Evolutionary conservation across 1,140 invertebrate species (phyloP), one percentile per base, ranked within the genome.

Genomic region (Dinoponera quadriceps): DNA sequence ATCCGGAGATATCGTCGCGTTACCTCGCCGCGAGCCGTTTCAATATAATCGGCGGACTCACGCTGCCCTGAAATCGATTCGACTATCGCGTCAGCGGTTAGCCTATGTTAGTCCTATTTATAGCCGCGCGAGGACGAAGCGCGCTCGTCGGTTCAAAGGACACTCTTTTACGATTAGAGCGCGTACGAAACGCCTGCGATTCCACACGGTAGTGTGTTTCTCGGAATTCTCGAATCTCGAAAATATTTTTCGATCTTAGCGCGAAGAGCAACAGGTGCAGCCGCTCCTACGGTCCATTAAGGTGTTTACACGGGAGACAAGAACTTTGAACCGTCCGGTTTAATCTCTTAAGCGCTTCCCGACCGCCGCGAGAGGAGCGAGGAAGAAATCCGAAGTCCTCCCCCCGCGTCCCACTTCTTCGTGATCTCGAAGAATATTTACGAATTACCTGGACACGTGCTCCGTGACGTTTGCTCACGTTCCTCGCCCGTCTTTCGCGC

Each of bases 301-400:
- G 72, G 84, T 89, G 87, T 89, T 89, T 89, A 89, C 87, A 84
- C 81, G 84, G 54, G 81, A 88, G 87, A 89, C 87, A 82, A 89
- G 84, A 89, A 89, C 87, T 85, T 89, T 89, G 87, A 89, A 88
- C 84, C 87, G 84, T 89, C 87, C 81, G 74, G 84, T 89, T 88
- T 81, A 89, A 89, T 89, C 87, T 88, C 87, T 84, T 81, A 81
- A 88, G 62, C 86, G 80, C 49, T 88, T 84, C 77, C 86, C 86
- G 69, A 77, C 33, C 78, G 33, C 13, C 51, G 71, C 48, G 9
- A 29, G 49, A 48, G 22, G 18, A 57, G 20, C 38, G 65, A 82
- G 44, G 44, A 68, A 72, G 54, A 73, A 81, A 71, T 60, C 38
- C 57, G 29, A 49, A 55, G 14, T 7, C 18, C 44, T n/a, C 18